A percentile compares a stretch with the other conserved stretches of the same genome.
Evolutionary conservation across 2,888 invertebrate species (phyloP).

Genomic region (Bhutanitis thaidina): DNA sequence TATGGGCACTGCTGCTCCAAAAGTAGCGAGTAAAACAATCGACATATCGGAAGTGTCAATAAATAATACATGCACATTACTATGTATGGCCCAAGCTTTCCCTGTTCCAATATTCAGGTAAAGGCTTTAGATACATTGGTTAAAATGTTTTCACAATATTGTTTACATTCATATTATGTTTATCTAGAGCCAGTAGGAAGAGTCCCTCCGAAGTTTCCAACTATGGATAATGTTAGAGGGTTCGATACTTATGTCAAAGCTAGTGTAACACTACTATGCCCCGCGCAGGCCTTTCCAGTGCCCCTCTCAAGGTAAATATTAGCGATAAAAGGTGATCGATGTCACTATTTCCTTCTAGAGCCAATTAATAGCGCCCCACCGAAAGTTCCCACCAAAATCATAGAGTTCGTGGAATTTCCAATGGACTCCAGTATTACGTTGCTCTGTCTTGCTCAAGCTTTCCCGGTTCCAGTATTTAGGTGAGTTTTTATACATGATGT

Average conservation of each 20-base stretch:
- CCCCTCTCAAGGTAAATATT: conserved; percentile 81
- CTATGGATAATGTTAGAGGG: conserved; percentile 82
- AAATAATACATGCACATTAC: conserved; percentile 63
- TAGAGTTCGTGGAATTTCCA: conserved; percentile 65
- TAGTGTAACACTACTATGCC: conserved; percentile 83
- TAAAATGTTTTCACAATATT: conserved; percentile 19
- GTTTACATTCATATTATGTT: conserved; percentile 35
- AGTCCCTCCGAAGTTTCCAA: conserved; percentile 85
- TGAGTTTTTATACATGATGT: conserved; percentile 56
- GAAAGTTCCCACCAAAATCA: conserved; percentile 80
- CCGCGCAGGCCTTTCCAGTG: conserved; percentile 84
- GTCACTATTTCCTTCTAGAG: conserved; percentile 73
- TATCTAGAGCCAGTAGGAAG: conserved; percentile 79
- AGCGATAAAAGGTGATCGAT: conserved; percentile 25
- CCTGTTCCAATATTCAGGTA: conserved; percentile 86
- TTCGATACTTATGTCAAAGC: conserved; percentile 70
- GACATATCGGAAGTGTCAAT: conserved; percentile 60
- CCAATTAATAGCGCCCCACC: conserved; percentile 86
- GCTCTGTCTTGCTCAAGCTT: conserved; percentile 85
- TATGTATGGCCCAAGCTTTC: conserved; percentile 83
- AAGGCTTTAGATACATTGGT: conserved; percentile 26
- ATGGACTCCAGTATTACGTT: conserved; percentile 79
- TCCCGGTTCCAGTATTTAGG: conserved; percentile 85
- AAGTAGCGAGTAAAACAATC: conserved; percentile 80
- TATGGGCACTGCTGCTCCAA: conserved; percentile 84